These are phyloP conservation scores for Phyllostomus discolor DNA, from an alignment of 2,113 vertebrate species.

Conservation along the genomic window DNA sequence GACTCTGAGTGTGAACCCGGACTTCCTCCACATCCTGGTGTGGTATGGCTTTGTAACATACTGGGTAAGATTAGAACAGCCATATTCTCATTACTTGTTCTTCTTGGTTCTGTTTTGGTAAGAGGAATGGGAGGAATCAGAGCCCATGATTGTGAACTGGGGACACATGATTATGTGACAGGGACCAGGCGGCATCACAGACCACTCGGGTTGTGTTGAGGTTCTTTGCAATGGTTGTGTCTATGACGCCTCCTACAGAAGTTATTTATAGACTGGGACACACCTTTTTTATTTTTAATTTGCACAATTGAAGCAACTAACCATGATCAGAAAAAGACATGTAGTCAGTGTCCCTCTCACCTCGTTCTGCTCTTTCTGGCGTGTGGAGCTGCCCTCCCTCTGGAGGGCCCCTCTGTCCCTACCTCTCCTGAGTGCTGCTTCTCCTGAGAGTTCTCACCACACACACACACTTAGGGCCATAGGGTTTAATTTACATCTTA, in stretches of 20 bases:
- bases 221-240: conserved; percentile 41
- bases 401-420: not conserved
- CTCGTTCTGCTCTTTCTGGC: not conserved
- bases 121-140: conserved; percentile 14
- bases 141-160: conserved; percentile 59
- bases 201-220: not conserved
- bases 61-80: conserved; percentile 4
- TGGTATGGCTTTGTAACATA: conserved; percentile 9
- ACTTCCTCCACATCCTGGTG: not conserved
- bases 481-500: conserved; percentile 40
- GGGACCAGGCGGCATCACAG: conserved; percentile 17
- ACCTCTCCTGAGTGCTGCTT: not conserved
- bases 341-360: not conserved
- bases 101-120: conserved; percentile 48
- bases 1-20: not conserved
- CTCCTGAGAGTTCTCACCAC: not conserved
- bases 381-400: not conserved
- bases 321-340: conserved; percentile 8
- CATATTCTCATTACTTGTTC: conserved; percentile 29
- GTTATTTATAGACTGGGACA: conserved; percentile 65
- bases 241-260: not conserved
- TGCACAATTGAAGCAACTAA: conserved; percentile 32
- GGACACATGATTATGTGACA: not conserved
- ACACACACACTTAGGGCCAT: not conserved
- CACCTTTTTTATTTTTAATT: conserved; percentile 44